Evolutionary conservation across 2,113 vertebrate genomes (phyloP).

Genomic region (Candoia aspera): DNA sequence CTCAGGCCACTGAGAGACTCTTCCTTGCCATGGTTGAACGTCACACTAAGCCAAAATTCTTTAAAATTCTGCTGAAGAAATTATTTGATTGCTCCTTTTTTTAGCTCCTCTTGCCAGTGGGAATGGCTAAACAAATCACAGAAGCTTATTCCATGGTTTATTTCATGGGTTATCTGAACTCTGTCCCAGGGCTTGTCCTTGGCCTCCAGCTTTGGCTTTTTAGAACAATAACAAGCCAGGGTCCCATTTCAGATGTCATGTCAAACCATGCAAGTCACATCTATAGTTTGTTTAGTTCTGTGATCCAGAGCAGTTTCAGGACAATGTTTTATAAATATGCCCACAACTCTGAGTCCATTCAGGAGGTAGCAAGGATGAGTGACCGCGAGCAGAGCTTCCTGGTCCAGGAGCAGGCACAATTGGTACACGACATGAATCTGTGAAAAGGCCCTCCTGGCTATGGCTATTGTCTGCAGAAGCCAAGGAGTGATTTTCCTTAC

Average conservation of each 20-base stretch:
- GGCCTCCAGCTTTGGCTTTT: not conserved
- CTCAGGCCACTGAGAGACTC: not conserved
- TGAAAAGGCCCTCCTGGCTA: no score
- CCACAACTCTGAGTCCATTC: not conserved
- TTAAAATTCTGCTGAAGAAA: not conserved
- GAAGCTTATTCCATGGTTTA: not conserved
- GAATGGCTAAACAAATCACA: not conserved
- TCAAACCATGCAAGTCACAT: not conserved
- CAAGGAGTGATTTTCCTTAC: no score
- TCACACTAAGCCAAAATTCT: not conserved
- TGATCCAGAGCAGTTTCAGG: not conserved
- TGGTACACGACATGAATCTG: no score
- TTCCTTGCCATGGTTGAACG: not conserved
- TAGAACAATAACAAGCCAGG: not conserved
- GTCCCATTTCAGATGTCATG: not conserved
- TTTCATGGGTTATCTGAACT: not conserved
- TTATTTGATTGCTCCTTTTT: not conserved
- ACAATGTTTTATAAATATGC: not conserved
- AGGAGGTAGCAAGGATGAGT: no score
- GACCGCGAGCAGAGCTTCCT: no score
- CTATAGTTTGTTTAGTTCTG: not conserved
- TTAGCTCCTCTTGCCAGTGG: not conserved
- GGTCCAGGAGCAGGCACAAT: no score
- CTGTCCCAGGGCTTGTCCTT: not conserved
- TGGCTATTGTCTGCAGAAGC: no score